Conservation (phyloP, 2,888 invertebrate genomes). For the Limenitis camilla region DNA sequence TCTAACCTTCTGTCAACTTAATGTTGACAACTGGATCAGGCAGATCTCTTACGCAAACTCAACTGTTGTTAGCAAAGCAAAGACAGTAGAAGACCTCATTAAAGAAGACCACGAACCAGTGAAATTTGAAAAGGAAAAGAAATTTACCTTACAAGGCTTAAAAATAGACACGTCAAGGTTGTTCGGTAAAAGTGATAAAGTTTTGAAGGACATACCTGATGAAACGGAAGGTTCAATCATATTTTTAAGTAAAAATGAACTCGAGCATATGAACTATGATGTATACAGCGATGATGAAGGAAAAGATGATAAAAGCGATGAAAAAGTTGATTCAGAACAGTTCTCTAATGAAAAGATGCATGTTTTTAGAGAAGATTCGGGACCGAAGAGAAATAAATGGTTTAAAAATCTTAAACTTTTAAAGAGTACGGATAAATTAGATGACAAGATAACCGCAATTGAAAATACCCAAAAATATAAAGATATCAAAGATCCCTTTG, state of each 20-base stretch:
- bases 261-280: constrained; percentile 76
- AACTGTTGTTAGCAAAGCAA: constrained; percentile 53
- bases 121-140: constrained; percentile 69
- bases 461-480: constrained; percentile 55
- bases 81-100: constrained; percentile 71
- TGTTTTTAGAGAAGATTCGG: constrained; percentile 66
- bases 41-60: constrained; percentile 73
- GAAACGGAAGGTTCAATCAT: constrained; percentile 80
- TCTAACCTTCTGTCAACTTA: constrained; percentile 77
- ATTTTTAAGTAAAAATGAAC: constrained; percentile 78
- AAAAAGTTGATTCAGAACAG: constrained; percentile 53
- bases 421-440: constrained; percentile 62
- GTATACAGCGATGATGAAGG: constrained; percentile 69
- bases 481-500: constrained; percentile 73
- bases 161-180: constrained; percentile 67
- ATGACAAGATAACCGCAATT: constrained; percentile 60
- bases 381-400: constrained; percentile 77
- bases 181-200: constrained; percentile 70
- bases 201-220: constrained; percentile 69
- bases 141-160: constrained; percentile 68
- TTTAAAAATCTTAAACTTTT: constrained; percentile 76
- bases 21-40: constrained; percentile 78
- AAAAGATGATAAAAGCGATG: constrained; percentile 63
- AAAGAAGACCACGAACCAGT: constrained; percentile 70
- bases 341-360: constrained; percentile 68